These are phyloP conservation scores for Tridacna gigas DNA, from an alignment of 2,888 invertebrate genomes.

Conservation along the genomic window DNA sequence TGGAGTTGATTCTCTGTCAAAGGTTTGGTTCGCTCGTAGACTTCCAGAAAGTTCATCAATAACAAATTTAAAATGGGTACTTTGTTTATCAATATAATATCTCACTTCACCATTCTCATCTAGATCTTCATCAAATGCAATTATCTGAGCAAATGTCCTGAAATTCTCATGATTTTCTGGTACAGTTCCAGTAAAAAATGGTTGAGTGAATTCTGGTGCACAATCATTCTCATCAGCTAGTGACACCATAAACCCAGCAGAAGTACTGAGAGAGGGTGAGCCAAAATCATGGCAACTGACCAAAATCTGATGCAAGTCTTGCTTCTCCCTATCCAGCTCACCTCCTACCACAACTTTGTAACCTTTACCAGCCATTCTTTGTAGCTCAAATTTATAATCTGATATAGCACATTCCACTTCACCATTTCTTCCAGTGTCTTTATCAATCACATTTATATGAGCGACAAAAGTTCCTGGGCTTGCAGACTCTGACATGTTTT, in stretches of 20 bases:
- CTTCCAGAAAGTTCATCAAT: conserved; percentile 93
- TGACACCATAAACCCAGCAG: conserved; percentile 60
- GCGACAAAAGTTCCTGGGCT: conserved; percentile 66
- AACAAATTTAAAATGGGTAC: conserved; percentile 92
- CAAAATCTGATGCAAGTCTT: conserved; percentile 50
- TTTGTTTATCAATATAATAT: conserved; percentile 86
- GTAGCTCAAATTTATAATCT: conserved; percentile 57
- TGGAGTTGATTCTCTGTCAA: conserved; percentile 94
- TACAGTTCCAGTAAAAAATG: conserved; percentile 82
- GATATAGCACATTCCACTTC: conserved; percentile 59
- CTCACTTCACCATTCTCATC: conserved; percentile 68
- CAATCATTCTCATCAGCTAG: conserved; percentile 96
- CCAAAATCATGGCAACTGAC: conserved; percentile 63
- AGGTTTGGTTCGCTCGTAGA: conserved; percentile 92
- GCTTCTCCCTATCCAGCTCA: conserved; percentile 58
- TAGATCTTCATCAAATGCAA: conserved; percentile 58
- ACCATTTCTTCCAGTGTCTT: conserved; percentile 71
- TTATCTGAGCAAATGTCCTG: conserved; percentile 57
- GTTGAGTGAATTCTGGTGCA: conserved; percentile 89
- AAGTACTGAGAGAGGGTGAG: conserved; percentile 52
- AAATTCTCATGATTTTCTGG: conserved; percentile 57
- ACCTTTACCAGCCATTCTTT: conserved; percentile 57
- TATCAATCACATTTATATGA: conserved; percentile 63
- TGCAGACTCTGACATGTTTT: conserved; percentile 59
- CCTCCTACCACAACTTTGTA: conserved; percentile 63